Base-by-base conservation (phyloP, 1,140 invertebrate genomes). In the Pseudobourletiella spinata region DNA sequence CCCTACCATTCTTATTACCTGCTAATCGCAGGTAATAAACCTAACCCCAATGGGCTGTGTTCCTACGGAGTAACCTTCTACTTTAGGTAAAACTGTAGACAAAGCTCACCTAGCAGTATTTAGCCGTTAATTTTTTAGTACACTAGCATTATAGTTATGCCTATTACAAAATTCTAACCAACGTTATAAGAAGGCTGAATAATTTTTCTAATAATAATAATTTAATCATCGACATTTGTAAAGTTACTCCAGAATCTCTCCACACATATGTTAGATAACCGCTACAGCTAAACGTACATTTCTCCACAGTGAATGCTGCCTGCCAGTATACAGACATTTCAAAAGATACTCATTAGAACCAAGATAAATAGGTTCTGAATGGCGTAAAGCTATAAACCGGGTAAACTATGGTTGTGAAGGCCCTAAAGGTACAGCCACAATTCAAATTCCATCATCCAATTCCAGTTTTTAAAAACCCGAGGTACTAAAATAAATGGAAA, bases 361-460 rank as follows among this genome's bases (percentile, higher is more conserved):
- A 0, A 56, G 25, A 11, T 35, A 22, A 30, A 39, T 0, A 22
- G 24, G 18, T 35, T 56, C n/a, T 11, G 54, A 32, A 0, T 20
- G 11, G 16, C 6, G n/a, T 14, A 56, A 15, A 24, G 20, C 18
- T 15, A 4, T 28, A 54, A 54, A 64, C 28, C 58, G 3, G 11
- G 62, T 55, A 22, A 35, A 64, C 62, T 57, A 64, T 2, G 50
- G 18, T 44, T 64, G 62, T 11, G 56, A 35, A 57, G 44, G 44
- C n/a, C 62, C 62, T 58, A 8, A n/a, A 11, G 62, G 62, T 18
- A 54, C 56, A 22, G 59, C 39, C 14, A 64, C 3, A 26, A 64
- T 54, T 3, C 62, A 55, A n/a, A n/a, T n/a, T n/a, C n/a, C n/a
- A n/a, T n/a, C n/a, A n/a, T n/a, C n/a, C n/a, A n/a, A n/a, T n/a